A percentile compares a stretch with the other conserved stretches of the same genome.
These are phyloP conservation scores for Drosophila ohnishii DNA, from an alignment of 1,140 invertebrate genomes.

Conservation along the genomic window DNA sequence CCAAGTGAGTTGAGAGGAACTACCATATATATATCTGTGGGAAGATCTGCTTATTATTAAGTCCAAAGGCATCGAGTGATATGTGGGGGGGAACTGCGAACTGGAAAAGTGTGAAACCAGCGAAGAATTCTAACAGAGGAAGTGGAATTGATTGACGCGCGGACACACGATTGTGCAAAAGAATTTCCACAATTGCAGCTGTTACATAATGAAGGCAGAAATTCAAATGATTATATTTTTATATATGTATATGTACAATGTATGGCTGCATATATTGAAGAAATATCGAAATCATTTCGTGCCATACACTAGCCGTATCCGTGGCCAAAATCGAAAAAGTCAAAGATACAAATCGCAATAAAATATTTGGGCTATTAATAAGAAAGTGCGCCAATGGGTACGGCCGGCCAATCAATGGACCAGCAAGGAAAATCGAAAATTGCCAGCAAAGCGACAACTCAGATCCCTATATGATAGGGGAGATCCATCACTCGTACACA, in stretches of 20 bases:
- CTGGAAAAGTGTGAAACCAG: conserved; percentile 69
- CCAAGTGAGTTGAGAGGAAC: conserved; percentile 50
- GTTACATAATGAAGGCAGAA: conserved; percentile 66
- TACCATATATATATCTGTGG: conserved; percentile 11
- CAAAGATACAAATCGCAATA: conserved; percentile 77
- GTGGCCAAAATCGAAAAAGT: conserved; percentile 74
- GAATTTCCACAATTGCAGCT: conserved; percentile 69
- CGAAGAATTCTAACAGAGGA: conserved; percentile 50
- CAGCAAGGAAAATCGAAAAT: conserved; percentile 39
- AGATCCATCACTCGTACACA: conserved; percentile 25
- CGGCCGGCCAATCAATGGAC: conserved; percentile 64
- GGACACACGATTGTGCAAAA: conserved; percentile 47
- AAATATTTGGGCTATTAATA: conserved; percentile 79
- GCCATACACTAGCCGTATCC: conserved; percentile 53
- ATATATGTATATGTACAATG: conserved; percentile 1
- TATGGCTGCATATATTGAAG: conserved; percentile 8
- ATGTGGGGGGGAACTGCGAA: conserved; percentile 29
- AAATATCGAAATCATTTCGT: conserved; percentile 60
- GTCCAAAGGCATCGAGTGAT: conserved; percentile 55
- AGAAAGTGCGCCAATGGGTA: conserved; percentile 63
- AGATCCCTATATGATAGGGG: background rate
- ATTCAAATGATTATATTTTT: conserved; percentile 28
- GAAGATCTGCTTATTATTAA: conserved; percentile 74
- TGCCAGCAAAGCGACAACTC: conserved; percentile 39
- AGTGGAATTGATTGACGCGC: conserved; percentile 73